Evolutionary conservation across 1,140 invertebrate species (phyloP).

Genomic region (Lepidostoma basale): DNA sequence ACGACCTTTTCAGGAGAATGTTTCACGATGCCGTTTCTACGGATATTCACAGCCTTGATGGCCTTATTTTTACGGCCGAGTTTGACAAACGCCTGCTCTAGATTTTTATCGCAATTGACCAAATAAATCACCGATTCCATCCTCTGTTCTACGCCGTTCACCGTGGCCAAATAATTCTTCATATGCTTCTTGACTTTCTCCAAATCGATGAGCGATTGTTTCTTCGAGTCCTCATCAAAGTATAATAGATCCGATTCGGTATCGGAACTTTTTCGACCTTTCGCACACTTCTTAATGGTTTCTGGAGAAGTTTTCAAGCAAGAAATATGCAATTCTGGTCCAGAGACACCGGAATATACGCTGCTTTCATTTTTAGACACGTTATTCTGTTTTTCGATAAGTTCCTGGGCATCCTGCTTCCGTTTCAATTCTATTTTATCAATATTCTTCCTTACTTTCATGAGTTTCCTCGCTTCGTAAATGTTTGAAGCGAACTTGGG

Average conservation of each 20-base stretch:
- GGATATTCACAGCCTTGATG: slow-evolving; percentile 26
- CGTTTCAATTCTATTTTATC: slow-evolving; percentile 63
- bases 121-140: slow-evolving; percentile 18
- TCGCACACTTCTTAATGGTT: not conserved
- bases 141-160: slow-evolving; percentile 18
- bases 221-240: slow-evolving; percentile 29
- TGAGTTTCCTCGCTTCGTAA: slow-evolving; percentile 64
- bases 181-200: slow-evolving; percentile 19
- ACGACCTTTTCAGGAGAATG: not conserved
- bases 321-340: slow-evolving; percentile 58
- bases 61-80: slow-evolving; percentile 11
- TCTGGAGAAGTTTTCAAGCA: slow-evolving; percentile 42
- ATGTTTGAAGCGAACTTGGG: slow-evolving; percentile 67
- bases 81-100: slow-evolving; percentile 22
- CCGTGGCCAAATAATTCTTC: not conserved
- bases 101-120: slow-evolving; percentile 15
- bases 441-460: slow-evolving; percentile 68
- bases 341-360: slow-evolving; percentile 56
- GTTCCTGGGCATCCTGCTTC: slow-evolving; percentile 58
- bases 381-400: slow-evolving; percentile 58
- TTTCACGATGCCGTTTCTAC: slow-evolving; percentile 7
- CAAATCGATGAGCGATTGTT: not conserved
- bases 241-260: slow-evolving; percentile 6
- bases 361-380: slow-evolving; percentile 56
- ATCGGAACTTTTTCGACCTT: not conserved